These are phyloP conservation scores for Oreochromis grahami DNA, from an alignment of 2,797 vertebrate species.

Conservation along the genomic window DNA sequence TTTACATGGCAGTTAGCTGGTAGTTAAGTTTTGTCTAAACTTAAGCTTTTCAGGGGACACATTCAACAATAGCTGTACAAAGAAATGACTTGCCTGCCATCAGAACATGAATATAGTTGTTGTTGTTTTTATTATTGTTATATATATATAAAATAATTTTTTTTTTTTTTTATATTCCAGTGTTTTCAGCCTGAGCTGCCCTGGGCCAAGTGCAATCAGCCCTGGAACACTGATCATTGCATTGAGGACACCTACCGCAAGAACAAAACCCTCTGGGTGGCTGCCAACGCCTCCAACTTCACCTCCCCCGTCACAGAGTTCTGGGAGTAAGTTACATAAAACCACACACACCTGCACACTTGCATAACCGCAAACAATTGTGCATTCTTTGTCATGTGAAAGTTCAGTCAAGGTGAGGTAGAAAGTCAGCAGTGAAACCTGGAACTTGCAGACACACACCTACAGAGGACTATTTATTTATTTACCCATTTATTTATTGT, in stretches of 20 bases:
- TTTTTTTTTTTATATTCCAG: slow-evolving; percentile 76
- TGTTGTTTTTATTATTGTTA: too few species aligned
- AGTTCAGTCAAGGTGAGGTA: neutral
- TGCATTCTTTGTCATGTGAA: neutral
- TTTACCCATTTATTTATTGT: neutral
- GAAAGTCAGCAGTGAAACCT: too few species aligned
- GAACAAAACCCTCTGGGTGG: slow-evolving; percentile 86
- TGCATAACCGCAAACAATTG: neutral
- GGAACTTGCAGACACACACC: neutral
- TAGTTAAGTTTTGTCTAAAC: neutral
- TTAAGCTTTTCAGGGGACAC: neutral
- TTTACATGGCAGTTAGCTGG: too few species aligned
- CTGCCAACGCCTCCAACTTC: slow-evolving; percentile 85
- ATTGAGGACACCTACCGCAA: slow-evolving; percentile 92
- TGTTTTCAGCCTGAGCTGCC: slow-evolving; percentile 92
- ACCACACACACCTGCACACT: neutral
- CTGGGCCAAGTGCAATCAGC: slow-evolving; percentile 91
- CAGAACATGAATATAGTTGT: neutral
- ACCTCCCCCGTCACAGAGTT: slow-evolving; percentile 93
- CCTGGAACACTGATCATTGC: slow-evolving; percentile 89
- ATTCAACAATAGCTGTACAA: neutral
- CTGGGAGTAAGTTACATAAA: slow-evolving; percentile 86
- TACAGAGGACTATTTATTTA: neutral
- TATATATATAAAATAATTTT: too few species aligned
- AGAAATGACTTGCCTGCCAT: neutral